Conservation (phyloP, 2,113 vertebrate species). For the Progne subis region DNA sequence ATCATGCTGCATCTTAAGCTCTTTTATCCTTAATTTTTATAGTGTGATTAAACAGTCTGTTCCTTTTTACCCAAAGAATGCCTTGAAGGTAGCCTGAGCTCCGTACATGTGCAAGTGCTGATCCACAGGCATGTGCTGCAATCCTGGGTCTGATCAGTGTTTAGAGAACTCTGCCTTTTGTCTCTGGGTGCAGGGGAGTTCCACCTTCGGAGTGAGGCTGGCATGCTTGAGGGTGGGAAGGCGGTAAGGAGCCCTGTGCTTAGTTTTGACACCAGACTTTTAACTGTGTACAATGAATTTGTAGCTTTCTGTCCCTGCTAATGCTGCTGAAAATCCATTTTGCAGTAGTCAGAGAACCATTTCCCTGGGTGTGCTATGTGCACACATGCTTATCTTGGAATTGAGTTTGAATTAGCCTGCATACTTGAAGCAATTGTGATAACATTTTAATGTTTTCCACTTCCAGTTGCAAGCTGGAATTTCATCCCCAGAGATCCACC, state of each 20-base stretch:
- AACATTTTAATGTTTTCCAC: constrained; percentile 42
- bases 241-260: neutral
- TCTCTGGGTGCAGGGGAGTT: neutral
- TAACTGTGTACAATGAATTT: neutral
- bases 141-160: neutral
- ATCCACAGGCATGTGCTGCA: neutral
- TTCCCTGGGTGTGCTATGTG: neutral
- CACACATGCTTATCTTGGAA: constrained; percentile 14
- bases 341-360: neutral
- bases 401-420: constrained; percentile 16
- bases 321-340: neutral
- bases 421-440: constrained; percentile 36
- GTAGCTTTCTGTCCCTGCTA: neutral
- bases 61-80: neutral
- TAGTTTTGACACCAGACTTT: neutral
- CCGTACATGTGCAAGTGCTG: neutral
- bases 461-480: constrained; percentile 43
- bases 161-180: neutral
- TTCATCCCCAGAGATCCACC: constrained; percentile 17
- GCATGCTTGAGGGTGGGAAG: neutral
- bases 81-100: neutral
- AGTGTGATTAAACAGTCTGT: neutral
- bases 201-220: neutral
- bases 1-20: neutral
- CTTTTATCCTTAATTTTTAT: neutral